A percentile compares a stretch with the other conserved stretches of the same genome.
These are phyloP conservation scores for Drosophila nr. medialis DNA, from an alignment of 2,888 invertebrate species.

Conservation along the genomic window DNA sequence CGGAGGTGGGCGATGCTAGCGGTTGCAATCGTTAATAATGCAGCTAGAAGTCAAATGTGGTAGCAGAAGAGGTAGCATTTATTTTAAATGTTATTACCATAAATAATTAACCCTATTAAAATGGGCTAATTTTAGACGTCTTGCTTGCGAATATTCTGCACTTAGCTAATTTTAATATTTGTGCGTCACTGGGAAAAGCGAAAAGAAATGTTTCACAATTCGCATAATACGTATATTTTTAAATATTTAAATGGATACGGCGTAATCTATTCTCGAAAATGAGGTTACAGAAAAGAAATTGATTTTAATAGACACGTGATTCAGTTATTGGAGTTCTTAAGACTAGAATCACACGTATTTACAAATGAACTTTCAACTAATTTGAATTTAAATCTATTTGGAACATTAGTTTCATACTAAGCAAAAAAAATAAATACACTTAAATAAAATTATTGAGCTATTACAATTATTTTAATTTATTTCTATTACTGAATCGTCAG, in stretches of 20 bases:
- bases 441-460: neutral
- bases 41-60: neutral
- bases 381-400: neutral
- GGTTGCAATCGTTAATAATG: constrained; percentile 1
- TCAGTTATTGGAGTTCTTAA: neutral
- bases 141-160: neutral
- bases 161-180: neutral
- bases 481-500: neutral
- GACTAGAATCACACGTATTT: neutral
- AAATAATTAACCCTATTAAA: neutral
- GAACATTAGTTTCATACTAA: neutral
- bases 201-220: neutral
- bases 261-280: neutral
- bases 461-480: neutral
- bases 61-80: neutral
- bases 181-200: neutral
- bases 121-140: neutral
- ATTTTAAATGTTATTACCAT: neutral
- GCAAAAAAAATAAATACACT: neutral
- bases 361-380: neutral
- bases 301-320: neutral
- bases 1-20: neutral
- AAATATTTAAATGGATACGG: neutral
- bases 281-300: neutral
- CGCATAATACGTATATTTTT: neutral